A percentile compares a stretch with the other conserved stretches of the same genome.
Conservation (phyloP, 2,888 invertebrate species). For the Oxycera nigricornis region DNA sequence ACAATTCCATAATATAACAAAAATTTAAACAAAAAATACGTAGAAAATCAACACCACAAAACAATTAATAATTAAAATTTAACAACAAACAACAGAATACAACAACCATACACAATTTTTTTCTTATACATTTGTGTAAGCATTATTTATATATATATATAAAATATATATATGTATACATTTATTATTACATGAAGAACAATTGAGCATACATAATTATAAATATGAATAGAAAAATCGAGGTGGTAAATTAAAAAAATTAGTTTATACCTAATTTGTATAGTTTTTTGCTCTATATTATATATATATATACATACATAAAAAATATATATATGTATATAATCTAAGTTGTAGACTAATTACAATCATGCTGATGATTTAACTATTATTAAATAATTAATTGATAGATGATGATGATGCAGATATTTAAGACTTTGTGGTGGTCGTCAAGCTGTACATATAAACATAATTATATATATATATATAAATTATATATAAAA, state of each 20-base stretch:
- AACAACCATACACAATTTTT: constrained; percentile 38
- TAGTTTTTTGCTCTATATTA: constrained; percentile 18
- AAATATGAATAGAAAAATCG: too few relatives aligned
- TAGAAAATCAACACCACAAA: constrained; percentile 43
- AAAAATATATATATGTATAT: constrained; percentile 16
- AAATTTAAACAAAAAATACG: constrained; percentile 46
- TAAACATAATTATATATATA: constrained; percentile 45
- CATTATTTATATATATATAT: constrained; percentile 16
- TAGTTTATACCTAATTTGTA: constrained; percentile 34
- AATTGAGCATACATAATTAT: too few relatives aligned
- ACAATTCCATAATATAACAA: neutral
- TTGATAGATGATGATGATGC: too few relatives aligned
- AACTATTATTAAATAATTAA: too few relatives aligned
- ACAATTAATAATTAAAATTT: constrained; percentile 43
- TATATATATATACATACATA: neutral
- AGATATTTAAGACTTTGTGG: constrained; percentile 19
- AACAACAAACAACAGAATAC: constrained; percentile 46
- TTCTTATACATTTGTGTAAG: constrained; percentile 11
- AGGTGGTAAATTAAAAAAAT: neutral
- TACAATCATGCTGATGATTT: constrained; percentile 21
- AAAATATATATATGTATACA: constrained; percentile 3
- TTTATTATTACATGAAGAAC: constrained; percentile 4
- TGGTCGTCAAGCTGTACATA: constrained; percentile 45
- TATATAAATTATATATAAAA: constrained; percentile 40
- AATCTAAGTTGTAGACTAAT: constrained; percentile 26